These are phyloP conservation scores for Morone chrysops DNA, from an alignment of 2,113 vertebrate species.

Conservation along the genomic window DNA sequence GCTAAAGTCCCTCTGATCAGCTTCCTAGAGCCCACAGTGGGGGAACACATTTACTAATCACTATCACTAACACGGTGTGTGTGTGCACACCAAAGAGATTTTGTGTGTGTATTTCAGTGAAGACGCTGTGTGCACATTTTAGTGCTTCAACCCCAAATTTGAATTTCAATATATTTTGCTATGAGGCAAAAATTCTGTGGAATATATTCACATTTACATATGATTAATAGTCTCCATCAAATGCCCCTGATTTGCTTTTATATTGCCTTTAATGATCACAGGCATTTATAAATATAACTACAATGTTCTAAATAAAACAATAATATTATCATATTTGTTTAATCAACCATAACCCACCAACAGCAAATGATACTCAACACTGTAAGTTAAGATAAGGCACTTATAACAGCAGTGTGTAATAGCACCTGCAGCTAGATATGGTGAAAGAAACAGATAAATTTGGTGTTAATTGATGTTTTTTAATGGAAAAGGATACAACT, in stretches of 20 bases:
- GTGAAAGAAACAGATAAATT: neutral
- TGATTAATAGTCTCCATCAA: slow-evolving; percentile 54
- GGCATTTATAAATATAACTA: slow-evolving; percentile 23
- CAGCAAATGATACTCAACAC: slow-evolving; percentile 6
- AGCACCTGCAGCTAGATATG: slow-evolving; percentile 3
- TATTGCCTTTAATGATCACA: slow-evolving; percentile 37
- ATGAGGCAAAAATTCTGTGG: slow-evolving; percentile 40
- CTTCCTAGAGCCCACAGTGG: slow-evolving; percentile 28
- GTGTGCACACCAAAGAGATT: neutral
- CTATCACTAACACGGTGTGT: slow-evolving; percentile 18
- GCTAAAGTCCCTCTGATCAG: slow-evolving; percentile 59
- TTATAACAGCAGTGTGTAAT: slow-evolving; percentile 13
- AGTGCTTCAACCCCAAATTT: slow-evolving; percentile 41
- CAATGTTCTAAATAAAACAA: slow-evolving; percentile 30
- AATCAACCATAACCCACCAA: slow-evolving; percentile 20
- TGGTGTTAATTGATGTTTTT: slow-evolving; percentile 10
- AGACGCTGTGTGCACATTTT: slow-evolving; percentile 35
- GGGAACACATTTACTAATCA: slow-evolving; percentile 53
- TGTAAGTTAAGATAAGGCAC: slow-evolving; percentile 11
- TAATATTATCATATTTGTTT: slow-evolving; percentile 55
- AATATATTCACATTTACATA: slow-evolving; percentile 55
- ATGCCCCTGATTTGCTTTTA: slow-evolving; percentile 19
- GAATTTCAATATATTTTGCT: slow-evolving; percentile 59
- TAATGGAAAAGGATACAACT: neutral
- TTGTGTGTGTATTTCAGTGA: neutral